Percentiles rank a stretch among this genome's conserved stretches.
Conservation (phyloP, 2,113 vertebrate species). For the Nycticorax nycticorax region DNA sequence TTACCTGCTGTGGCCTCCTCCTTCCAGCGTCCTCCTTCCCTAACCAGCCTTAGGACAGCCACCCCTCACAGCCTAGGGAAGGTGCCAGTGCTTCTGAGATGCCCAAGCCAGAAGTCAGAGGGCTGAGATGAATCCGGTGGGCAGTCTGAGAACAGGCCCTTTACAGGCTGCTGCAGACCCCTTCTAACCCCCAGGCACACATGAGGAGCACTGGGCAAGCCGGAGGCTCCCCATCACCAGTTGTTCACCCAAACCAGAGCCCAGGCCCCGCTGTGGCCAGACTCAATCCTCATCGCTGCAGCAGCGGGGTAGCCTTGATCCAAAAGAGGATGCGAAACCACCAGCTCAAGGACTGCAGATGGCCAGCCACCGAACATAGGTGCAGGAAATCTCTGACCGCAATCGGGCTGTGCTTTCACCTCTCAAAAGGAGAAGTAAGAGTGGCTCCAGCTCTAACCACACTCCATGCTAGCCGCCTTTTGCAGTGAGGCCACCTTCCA, state of each 20-base stretch:
- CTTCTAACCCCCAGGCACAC: rapidly evolving
- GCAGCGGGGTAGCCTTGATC: neutral
- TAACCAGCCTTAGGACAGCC: neutral
- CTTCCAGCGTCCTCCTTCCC: neutral
- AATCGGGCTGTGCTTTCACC: neutral
- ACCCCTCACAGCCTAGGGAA: rapidly evolving
- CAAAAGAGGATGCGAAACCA: neutral
- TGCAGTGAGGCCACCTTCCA: neutral
- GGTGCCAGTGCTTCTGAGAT: neutral
- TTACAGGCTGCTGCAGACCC: neutral
- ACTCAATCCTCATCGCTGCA: rapidly evolving
- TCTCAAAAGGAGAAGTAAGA: constrained; percentile 25
- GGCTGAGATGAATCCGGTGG: neutral
- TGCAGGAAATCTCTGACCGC: neutral
- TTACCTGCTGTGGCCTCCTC: neutral
- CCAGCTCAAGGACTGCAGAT: neutral
- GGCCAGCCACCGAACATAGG: neutral
- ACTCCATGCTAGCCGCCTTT: neutral
- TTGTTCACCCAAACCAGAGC: neutral
- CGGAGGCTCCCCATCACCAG: rapidly evolving
- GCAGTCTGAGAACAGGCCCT: neutral
- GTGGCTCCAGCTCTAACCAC: neutral
- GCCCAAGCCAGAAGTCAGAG: neutral
- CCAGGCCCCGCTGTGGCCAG: rapidly evolving
- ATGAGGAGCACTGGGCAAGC: neutral